These are phyloP conservation scores for Cheiracanthium punctorium DNA, from an alignment of 2,888 invertebrate species.

Conservation along the genomic window DNA sequence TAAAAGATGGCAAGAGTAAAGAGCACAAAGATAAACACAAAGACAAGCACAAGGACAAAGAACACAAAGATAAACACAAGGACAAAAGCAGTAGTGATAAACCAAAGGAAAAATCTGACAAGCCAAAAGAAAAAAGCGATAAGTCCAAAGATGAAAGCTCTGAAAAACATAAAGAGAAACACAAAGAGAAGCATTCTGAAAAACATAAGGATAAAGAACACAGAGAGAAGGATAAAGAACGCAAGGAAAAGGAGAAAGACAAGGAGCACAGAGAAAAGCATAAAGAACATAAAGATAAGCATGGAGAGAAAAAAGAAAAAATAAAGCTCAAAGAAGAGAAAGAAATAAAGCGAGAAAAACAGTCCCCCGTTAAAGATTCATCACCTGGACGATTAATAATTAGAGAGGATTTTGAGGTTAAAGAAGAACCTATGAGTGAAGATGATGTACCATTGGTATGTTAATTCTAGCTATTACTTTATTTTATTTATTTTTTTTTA, in stretches of 20 bases:
- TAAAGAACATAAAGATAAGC: constrained; percentile 34
- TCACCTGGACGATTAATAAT: not conserved
- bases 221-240: constrained; percentile 23
- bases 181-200: constrained; percentile 32
- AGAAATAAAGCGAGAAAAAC: constrained; percentile 83
- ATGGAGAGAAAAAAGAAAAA: constrained; percentile 36
- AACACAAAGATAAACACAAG: constrained; percentile 34
- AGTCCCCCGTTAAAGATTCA: constrained; percentile 74
- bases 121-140: constrained; percentile 33
- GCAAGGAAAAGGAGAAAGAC: constrained; percentile 23
- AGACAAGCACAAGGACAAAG: constrained; percentile 56
- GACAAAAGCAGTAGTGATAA: constrained; percentile 30
- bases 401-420: constrained; percentile 6
- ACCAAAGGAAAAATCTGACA: constrained; percentile 17
- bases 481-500: not conserved
- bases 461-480: constrained; percentile 54
- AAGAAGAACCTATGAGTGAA: constrained; percentile 78
- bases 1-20: constrained; percentile 41
- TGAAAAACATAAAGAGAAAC: constrained; percentile 32
- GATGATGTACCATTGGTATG: constrained; percentile 86
- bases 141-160: constrained; percentile 32
- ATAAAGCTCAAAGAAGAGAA: constrained; percentile 42
- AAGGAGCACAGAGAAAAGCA: constrained; percentile 35
- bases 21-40: constrained; percentile 61
- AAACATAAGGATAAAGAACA: constrained; percentile 38